Conservation (phyloP, 2,888 invertebrate genomes). For the Gandaritis pyraliata region DNA sequence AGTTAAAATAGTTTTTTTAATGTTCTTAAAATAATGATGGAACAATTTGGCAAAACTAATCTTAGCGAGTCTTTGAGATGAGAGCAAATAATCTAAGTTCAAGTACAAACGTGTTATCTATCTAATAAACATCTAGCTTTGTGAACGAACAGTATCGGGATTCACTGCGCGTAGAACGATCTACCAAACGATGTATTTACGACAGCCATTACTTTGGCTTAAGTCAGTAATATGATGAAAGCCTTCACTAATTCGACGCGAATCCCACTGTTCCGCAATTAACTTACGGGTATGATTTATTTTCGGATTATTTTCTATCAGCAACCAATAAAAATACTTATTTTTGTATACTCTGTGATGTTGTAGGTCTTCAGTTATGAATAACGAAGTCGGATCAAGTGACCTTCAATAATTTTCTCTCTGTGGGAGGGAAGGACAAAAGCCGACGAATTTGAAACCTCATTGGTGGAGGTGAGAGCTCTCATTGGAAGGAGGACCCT, state of each 20-base stretch:
- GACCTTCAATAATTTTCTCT: constrained; percentile 63
- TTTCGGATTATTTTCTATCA: constrained; percentile 24
- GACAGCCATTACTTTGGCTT: constrained; percentile 46
- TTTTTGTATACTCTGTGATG: constrained; percentile 28
- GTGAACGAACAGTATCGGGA: constrained; percentile 10
- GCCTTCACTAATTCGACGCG: constrained; percentile 43
- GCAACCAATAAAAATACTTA: constrained; percentile 25
- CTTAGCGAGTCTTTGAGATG: not conserved
- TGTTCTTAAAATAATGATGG: too few relatives aligned
- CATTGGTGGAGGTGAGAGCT: constrained; percentile 56
- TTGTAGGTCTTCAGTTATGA: constrained; percentile 36
- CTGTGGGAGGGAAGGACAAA: constrained; percentile 64
- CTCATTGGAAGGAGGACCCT: constrained; percentile 58
- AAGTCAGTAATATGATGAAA: constrained; percentile 50
- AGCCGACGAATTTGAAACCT: constrained; percentile 62
- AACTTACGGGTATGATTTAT: constrained; percentile 43
- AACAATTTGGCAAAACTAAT: too few relatives aligned
- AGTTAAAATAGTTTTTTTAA: too few relatives aligned
- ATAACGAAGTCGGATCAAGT: constrained; percentile 57
- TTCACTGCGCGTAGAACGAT: constrained; percentile 19
- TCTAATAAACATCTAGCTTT: constrained; percentile 11
- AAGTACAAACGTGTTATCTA: constrained; percentile 10
- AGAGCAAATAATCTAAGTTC: not conserved
- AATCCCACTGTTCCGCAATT: constrained; percentile 42
- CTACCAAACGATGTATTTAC: constrained; percentile 37